phyloP scores from a whole-genome alignment of 2,113 vertebrate species.

The Colossoma macropomum region DNA sequence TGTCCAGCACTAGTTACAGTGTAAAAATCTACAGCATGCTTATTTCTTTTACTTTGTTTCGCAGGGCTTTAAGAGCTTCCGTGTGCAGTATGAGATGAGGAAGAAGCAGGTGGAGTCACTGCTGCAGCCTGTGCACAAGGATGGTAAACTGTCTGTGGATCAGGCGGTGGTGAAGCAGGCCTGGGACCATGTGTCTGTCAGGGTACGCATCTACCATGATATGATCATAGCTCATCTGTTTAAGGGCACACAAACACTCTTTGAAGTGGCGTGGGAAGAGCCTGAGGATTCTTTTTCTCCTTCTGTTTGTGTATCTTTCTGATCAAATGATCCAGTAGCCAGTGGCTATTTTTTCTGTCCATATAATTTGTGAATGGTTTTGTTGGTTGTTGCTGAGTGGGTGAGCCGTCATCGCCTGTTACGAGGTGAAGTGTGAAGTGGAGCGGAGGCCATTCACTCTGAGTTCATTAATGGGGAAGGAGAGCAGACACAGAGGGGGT shows the following conservation, averaged over 20 bases:
- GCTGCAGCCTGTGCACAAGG: conserved; percentile 85
- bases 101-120: conserved; percentile 88
- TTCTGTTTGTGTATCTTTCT: not conserved
- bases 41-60: conserved; percentile 7
- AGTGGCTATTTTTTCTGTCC: not conserved
- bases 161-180: conserved; percentile 94
- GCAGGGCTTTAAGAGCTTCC: conserved; percentile 90
- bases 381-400: conserved; percentile 13
- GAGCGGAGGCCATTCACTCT: conserved; percentile 41
- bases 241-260: not conserved
- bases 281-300: not conserved
- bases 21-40: not conserved
- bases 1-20: not conserved
- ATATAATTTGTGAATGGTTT: conserved; percentile 26
- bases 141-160: conserved; percentile 93
- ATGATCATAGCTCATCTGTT: not conserved
- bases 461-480: conserved; percentile 54
- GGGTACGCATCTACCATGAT: conserved; percentile 75
- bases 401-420: conserved; percentile 33
- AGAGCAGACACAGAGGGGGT: conserved; percentile 62
- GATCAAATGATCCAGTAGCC: not conserved
- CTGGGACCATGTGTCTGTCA: conserved; percentile 90
- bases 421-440: conserved; percentile 56
- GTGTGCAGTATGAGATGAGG: conserved; percentile 92
- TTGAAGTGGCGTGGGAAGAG: not conserved